phyloP scores from a whole-genome alignment of 92 coral and sea anemone genomes.

The Zoanthus sociatus region DNA sequence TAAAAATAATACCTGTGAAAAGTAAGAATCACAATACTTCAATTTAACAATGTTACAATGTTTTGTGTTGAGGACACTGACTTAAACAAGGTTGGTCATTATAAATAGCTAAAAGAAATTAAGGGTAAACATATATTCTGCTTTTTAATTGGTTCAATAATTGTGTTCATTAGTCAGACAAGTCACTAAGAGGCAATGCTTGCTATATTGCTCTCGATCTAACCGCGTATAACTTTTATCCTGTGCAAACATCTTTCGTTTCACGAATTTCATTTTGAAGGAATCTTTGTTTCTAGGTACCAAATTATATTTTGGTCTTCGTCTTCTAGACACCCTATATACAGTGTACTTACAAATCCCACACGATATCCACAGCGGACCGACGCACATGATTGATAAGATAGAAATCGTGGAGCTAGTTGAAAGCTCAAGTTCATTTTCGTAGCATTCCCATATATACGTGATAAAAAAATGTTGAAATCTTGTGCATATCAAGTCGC shows the following conservation, averaged over 20 bases:
- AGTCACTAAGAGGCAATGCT: too few species aligned
- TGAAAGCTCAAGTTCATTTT: not conserved
- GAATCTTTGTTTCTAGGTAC: too few species aligned
- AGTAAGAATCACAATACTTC: not conserved
- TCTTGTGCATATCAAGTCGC: not conserved
- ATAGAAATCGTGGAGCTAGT: not conserved
- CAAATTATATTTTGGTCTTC: too few species aligned
- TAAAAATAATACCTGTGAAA: constrained; percentile 2
- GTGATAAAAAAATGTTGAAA: not conserved
- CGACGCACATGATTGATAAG: not conserved
- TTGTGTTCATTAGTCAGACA: too few species aligned
- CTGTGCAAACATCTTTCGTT: too few species aligned
- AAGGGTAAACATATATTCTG: too few species aligned
- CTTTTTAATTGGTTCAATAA: too few species aligned
- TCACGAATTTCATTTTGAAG: too few species aligned
- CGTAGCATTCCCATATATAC: not conserved
- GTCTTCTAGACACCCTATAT: not conserved
- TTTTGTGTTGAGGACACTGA: not conserved
- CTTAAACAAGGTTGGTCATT: not conserved
- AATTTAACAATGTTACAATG: not conserved
- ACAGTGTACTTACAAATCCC: not conserved
- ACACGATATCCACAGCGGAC: not conserved
- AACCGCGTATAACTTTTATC: too few species aligned
- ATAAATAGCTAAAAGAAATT: too few species aligned
- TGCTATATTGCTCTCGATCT: too few species aligned